These are phyloP conservation scores for Diaprepes abbreviatus DNA, from an alignment of 2,888 invertebrate genomes.

Conservation along the genomic window DNA sequence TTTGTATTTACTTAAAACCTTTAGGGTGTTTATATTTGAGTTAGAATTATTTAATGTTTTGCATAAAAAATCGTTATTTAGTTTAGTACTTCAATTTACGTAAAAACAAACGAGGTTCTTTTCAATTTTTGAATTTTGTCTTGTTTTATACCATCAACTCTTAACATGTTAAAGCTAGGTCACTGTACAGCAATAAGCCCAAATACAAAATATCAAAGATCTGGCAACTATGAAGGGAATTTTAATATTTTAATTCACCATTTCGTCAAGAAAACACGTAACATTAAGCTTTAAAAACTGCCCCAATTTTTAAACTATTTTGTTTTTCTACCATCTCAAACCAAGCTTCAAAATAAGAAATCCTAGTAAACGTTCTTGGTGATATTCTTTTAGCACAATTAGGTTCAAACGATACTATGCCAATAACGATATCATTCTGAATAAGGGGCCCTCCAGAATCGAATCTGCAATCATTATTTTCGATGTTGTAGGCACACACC, in stretches of 20 bases:
- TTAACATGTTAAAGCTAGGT: too few species aligned
- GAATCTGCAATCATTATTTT: conserved; percentile 50
- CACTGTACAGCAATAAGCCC: too few species aligned
- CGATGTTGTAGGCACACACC: conserved; percentile 52
- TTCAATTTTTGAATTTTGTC: too few species aligned
- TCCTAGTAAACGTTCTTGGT: conserved; percentile 54
- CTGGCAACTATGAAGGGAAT: too few species aligned
- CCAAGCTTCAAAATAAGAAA: conserved; percentile 54
- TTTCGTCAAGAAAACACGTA: background rate
- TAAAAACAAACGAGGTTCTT: too few species aligned
- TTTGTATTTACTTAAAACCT: too few species aligned
- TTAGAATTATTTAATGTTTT: too few species aligned
- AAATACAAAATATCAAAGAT: too few species aligned
- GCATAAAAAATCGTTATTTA: too few species aligned
- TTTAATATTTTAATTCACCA: background rate
- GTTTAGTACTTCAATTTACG: too few species aligned
- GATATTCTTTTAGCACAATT: conserved; percentile 51
- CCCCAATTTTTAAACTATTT: conserved; percentile 45
- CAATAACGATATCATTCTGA: conserved; percentile 53
- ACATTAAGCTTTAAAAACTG: conserved; percentile 38
- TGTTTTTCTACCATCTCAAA: conserved; percentile 48
- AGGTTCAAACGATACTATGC: conserved; percentile 53
- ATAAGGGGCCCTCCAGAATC: conserved; percentile 55
- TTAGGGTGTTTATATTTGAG: too few species aligned
- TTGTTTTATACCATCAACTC: too few species aligned